Percentiles rank a stretch among this genome's conserved stretches.
These are phyloP conservation scores for Chesias legatella DNA, from an alignment of 2,888 invertebrate species.

Conservation along the genomic window DNA sequence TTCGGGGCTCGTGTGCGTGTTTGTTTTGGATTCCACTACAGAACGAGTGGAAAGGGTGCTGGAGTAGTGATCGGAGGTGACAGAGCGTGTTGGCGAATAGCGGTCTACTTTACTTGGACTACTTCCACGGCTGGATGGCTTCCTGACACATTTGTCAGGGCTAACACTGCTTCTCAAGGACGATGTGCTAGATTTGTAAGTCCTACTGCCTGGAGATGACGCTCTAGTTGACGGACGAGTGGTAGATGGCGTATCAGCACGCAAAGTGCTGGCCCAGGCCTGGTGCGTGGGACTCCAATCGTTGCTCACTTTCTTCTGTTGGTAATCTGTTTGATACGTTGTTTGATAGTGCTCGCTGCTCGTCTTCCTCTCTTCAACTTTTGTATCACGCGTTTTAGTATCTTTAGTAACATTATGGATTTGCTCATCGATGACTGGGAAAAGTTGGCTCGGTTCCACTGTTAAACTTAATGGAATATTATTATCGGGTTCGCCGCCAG, in stretches of 20 bases:
- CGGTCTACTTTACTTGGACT: constrained; percentile 55
- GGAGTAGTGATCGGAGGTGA: constrained; percentile 47
- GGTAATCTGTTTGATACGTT: constrained; percentile 81
- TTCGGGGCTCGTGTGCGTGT: constrained; percentile 45
- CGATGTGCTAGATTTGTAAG: constrained; percentile 73
- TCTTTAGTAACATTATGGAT: constrained; percentile 41
- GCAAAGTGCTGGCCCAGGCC: constrained; percentile 86
- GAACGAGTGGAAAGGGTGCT: constrained; percentile 51
- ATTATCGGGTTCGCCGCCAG: not conserved
- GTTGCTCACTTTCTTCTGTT: constrained; percentile 79
- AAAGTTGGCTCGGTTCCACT: not conserved
- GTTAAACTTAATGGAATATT: not conserved
- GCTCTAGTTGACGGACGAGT: constrained; percentile 72
- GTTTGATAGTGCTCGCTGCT: constrained; percentile 78
- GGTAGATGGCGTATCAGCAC: constrained; percentile 82
- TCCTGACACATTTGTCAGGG: constrained; percentile 62
- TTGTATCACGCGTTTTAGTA: constrained; percentile 37
- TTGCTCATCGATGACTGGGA: constrained; percentile 38
- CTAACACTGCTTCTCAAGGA: constrained; percentile 78
- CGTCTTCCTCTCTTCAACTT: constrained; percentile 49
- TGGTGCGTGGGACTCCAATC: constrained; percentile 87
- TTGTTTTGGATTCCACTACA: constrained; percentile 46
- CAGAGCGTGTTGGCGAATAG: constrained; percentile 51
- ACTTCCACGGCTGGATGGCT: constrained; percentile 57
- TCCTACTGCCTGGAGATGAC: constrained; percentile 79